phyloP scores from a whole-genome alignment of 1,140 invertebrate species.

The Micrasema longulum region DNA sequence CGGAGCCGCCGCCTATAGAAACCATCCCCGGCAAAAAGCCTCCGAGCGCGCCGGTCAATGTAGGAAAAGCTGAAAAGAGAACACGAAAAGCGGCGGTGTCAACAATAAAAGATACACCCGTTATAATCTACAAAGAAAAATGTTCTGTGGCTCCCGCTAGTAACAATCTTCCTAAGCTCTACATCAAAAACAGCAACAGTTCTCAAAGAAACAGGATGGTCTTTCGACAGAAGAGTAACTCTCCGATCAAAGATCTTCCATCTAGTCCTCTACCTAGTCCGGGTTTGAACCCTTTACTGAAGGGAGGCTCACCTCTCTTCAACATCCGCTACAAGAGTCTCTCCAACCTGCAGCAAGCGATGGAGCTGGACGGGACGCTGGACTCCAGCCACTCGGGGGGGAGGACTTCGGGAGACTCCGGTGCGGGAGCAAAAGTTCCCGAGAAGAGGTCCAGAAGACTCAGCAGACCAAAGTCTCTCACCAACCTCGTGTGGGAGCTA shows the following conservation, averaged over 20 bases:
- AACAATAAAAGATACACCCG: constrained; percentile 66
- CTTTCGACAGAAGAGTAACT: constrained; percentile 78
- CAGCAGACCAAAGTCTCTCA: constrained; percentile 84
- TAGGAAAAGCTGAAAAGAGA: constrained; percentile 75
- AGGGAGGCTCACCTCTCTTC: constrained; percentile 82
- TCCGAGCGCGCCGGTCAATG: constrained; percentile 56
- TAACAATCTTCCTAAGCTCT: constrained; percentile 75
- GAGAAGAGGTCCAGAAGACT: constrained; percentile 83
- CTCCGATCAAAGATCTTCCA: constrained; percentile 77
- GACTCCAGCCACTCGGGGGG: constrained; percentile 91
- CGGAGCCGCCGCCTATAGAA: constrained; percentile 90
- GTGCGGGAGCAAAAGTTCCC: constrained; percentile 80
- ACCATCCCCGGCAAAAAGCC: constrained; percentile 88
- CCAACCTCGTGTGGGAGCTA: constrained; percentile 88
- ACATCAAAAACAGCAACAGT: constrained; percentile 79
- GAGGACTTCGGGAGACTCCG: constrained; percentile 85
- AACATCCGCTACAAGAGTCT: constrained; percentile 87
- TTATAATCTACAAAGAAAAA: constrained; percentile 69
- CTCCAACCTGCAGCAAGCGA: constrained; percentile 81
- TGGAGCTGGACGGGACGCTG: constrained; percentile 84
- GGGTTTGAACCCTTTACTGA: constrained; percentile 66
- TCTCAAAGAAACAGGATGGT: constrained; percentile 75
- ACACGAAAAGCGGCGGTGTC: constrained; percentile 70
- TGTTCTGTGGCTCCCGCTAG: constrained; percentile 63
- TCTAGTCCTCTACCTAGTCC: constrained; percentile 71